These are phyloP conservation scores for Cathartes aura DNA, from an alignment of 2,113 vertebrate genomes.

Conservation along the genomic window DNA sequence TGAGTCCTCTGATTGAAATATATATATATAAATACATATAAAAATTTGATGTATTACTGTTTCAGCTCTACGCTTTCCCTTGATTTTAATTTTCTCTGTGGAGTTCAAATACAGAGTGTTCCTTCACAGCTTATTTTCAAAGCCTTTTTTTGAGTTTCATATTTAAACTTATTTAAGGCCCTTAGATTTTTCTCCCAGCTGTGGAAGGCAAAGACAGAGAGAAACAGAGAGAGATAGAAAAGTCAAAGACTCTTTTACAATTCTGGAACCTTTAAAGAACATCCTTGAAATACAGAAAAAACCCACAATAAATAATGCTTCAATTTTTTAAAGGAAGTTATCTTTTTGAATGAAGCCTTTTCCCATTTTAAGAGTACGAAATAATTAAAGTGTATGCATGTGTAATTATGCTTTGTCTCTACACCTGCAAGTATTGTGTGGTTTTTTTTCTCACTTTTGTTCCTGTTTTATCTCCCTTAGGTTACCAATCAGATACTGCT, in stretches of 20 bases:
- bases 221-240: not conserved
- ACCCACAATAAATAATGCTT: not conserved
- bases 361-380: not conserved
- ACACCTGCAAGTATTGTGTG: not conserved
- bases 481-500: not conserved
- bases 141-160: conserved; percentile 33
- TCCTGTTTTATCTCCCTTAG: not conserved
- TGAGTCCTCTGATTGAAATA: conserved; percentile 24
- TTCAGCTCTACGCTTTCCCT: not conserved
- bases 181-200: conserved; percentile 50
- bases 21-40: conserved; percentile 25
- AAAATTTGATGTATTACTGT: conserved; percentile 21
- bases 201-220: conserved; percentile 11
- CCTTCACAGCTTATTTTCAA: conserved; percentile 61
- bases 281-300: not conserved
- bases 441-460: not conserved
- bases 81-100: conserved; percentile 47
- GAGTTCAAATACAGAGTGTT: conserved; percentile 44
- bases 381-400: not conserved
- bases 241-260: conserved; percentile 18
- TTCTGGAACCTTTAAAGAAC: not conserved
- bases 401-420: not conserved
- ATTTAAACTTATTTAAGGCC: conserved; percentile 44
- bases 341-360: not conserved
- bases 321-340: not conserved